Evolutionary conservation across 2,797 vertebrate genomes (phyloP), one percentile per base, ranked within the genome.

Genomic region (Sebastes trivittatus): DNA sequence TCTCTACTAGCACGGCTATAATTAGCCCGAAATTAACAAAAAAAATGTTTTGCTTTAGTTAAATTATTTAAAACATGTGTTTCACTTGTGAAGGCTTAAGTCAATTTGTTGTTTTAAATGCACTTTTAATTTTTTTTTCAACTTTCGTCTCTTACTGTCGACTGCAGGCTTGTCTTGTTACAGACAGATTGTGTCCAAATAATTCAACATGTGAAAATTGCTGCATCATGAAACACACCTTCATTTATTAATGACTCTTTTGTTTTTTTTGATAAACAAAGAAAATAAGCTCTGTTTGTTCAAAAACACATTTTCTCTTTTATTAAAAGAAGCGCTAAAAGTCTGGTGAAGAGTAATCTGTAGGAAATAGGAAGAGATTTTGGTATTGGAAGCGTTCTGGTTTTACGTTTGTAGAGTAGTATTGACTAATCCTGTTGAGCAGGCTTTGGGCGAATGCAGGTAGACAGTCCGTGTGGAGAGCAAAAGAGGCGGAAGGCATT

Each of bases 51-150:
- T 36, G 91, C 94, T 96, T 97, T 96, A 93, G 94, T 96, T 96
- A 92, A 96, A 96, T 97, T 96, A 96, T 97, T 97, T 95, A 95
- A 93, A 96, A 95, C 94, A 94, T 97, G 96, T 95, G 95, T 96
- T 96, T 95, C 93, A 94, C 92, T 97, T 95, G 95, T 96, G 95
- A 94, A 92, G 95, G 92, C 94, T 96, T 92, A 94, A 94, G 96
- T 96, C 92, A 95, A 95, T 94, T 96, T 95, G 75, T 88, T 89
- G 72, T 86, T 80, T 82, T 55, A 46, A 88, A 87, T 86, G 56
- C 80, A 38, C 11, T 52, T 80, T 69, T 52, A 6, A 5, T n/a
- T 22, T 69, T 78, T 77, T 84, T 64, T 25, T 75, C 54, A 11
- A 58, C 61, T 67, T 75, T 60, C 8, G 29, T 79, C 23, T 74